These are phyloP conservation scores for Sphenodon punctatus DNA, from an alignment of 2,797 vertebrate species.

Conservation along the genomic window DNA sequence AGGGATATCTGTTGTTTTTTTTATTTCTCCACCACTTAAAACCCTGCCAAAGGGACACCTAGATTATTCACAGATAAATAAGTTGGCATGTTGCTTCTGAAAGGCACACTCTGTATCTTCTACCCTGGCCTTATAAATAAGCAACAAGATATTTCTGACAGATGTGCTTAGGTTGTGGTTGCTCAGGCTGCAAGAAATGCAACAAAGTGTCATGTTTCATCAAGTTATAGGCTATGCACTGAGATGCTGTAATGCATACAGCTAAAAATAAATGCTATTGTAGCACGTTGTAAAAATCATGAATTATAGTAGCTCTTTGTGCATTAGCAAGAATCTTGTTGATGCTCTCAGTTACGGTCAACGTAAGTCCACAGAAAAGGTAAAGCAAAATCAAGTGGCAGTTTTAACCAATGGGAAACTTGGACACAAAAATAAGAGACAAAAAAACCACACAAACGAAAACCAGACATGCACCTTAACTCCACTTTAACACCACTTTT, in stretches of 20 bases:
- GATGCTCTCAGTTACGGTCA: too few relatives aligned
- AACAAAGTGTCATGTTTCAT: neutral
- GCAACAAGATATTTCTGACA: neutral
- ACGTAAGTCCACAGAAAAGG: too few relatives aligned
- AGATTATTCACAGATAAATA: accelerated
- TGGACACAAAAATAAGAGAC: too few relatives aligned
- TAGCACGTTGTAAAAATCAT: neutral
- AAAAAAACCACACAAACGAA: too few relatives aligned
- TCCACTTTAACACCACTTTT: too few relatives aligned
- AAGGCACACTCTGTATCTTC: neutral
- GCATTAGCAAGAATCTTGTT: too few relatives aligned
- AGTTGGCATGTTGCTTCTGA: neutral
- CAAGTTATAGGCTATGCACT: neutral
- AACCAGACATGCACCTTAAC: too few relatives aligned
- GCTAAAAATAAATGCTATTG: neutral
- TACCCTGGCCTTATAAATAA: neutral
- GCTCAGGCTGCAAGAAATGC: neutral
- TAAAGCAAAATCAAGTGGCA: too few relatives aligned
- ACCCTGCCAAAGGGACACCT: neutral
- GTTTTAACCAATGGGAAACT: too few relatives aligned
- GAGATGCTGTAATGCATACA: neutral
- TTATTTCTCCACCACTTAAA: neutral
- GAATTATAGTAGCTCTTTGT: too few relatives aligned
- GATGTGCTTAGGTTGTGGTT: neutral
- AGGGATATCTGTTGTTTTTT: too few relatives aligned